phyloP scores from a whole-genome alignment of 1,140 invertebrate genomes.

The Drosophila tristis region DNA sequence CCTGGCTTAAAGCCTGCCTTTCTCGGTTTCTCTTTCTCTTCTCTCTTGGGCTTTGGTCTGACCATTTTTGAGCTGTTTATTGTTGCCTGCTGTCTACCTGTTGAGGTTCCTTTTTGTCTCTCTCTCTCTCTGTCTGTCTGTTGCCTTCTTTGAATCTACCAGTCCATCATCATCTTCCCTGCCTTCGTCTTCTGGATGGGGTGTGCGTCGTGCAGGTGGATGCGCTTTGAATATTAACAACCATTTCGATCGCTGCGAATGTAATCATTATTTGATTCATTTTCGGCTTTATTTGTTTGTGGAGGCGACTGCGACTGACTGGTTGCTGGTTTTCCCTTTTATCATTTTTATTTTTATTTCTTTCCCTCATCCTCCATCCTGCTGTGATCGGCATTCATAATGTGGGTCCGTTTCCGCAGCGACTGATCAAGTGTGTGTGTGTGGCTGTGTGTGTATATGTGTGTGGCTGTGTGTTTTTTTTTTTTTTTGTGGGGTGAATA shows the following conservation, averaged over 20 bases:
- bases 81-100: neutral
- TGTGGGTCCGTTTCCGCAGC: constrained; percentile 41
- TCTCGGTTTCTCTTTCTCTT: neutral
- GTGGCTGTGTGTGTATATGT: neutral
- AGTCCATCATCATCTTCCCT: constrained; percentile 15
- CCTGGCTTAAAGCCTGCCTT: too few relatives aligned
- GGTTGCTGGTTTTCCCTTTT: constrained; percentile 38
- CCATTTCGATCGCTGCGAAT: constrained; percentile 39
- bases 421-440: constrained; percentile 34
- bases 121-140: constrained; percentile 1
- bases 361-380: constrained; percentile 26
- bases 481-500: too few relatives aligned
- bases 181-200: neutral
- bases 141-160: constrained; percentile 5
- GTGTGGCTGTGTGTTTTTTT: too few relatives aligned
- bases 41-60: too few relatives aligned
- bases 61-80: too few relatives aligned
- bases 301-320: too few relatives aligned
- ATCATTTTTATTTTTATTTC: constrained; percentile 5
- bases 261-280: constrained; percentile 51
- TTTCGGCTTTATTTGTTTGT: constrained; percentile 34
- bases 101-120: neutral
- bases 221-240: constrained; percentile 72
- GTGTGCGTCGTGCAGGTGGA: constrained; percentile 5
- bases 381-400: constrained; percentile 51